Evolutionary conservation across 2,797 vertebrate species (phyloP), one percentile per base, ranked within the genome.

Genomic region (Arnoldichthys spilopterus): DNA sequence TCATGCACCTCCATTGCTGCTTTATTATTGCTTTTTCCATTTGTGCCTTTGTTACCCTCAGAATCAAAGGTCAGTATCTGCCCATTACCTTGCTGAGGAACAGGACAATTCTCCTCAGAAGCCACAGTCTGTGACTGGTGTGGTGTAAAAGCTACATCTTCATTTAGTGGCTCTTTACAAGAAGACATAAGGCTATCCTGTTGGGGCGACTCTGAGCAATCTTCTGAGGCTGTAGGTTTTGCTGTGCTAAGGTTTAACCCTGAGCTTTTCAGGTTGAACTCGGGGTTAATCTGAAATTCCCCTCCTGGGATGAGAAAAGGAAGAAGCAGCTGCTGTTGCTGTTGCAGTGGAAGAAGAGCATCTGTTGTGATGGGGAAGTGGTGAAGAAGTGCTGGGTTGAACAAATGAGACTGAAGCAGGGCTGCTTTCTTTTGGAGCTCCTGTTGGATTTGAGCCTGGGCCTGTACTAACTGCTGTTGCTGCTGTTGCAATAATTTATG

Each of bases 261-360:
- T 40, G 93, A 90, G 0, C 91, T 94, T 77, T 93, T 96, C 74
- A 96, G 79, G 80, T 89, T 94, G 69, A 97, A 92, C 26, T 99
- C 97, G 0, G 96, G 90, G 86, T 94, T 97, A 85, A 98, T 94
- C 85, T 95, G 95, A 89, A 99, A 96, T 82, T 99, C 98, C 0
- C 97, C 90, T 5, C 95, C 98, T 54, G 98, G 95, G 85, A 99
- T 96, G 76, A 98, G 98, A 91, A 99, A 99, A 0, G 98, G 97
- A 72, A 99, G 93, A 72, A 99, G 90, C 78, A 99, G 94, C 77
- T 99, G 98, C 86, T 99, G 98, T 86, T 99, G 98, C 85, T 98
- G 95, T 84, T 96, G 95, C 49, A 96, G 89, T 90, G 96, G 92
- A 81, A 96, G 88, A 72, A 99, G 92, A 74, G 95, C 95, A 84